These are phyloP conservation scores for Hydrochoerus hydrochaeris DNA, from an alignment of 2,113 vertebrate species.

Conservation along the genomic window DNA sequence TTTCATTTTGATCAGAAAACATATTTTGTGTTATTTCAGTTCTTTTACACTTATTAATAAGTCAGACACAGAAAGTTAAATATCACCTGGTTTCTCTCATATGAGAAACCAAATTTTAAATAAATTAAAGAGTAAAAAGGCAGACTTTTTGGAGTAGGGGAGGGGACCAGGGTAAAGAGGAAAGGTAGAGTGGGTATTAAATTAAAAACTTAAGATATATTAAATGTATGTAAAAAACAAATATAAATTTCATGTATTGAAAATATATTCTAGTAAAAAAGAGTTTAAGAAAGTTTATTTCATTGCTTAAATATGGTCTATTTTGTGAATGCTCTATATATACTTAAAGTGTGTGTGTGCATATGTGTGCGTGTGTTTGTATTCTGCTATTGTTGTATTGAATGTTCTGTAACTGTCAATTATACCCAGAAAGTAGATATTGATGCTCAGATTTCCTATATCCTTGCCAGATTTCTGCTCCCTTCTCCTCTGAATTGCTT, in stretches of 20 bases:
- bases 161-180: neutral
- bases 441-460: too few species aligned
- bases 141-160: neutral
- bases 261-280: neutral
- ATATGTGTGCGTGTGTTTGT: neutral
- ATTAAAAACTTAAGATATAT: neutral
- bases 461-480: neutral
- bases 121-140: neutral
- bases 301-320: neutral
- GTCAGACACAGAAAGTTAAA: neutral
- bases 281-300: neutral
- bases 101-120: neutral
- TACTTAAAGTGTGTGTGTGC: too few species aligned
- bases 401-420: neutral
- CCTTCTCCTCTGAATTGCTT: neutral
- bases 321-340: neutral
- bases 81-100: neutral
- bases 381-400: neutral
- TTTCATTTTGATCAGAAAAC: neutral
- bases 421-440: neutral
- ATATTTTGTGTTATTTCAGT: neutral
- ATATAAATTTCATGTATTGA: neutral
- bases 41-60: neutral
- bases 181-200: neutral
- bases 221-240: neutral